Evolutionary conservation across 2,888 invertebrate species (phyloP).

Genomic region (Acanthosepion pharaonis): DNA sequence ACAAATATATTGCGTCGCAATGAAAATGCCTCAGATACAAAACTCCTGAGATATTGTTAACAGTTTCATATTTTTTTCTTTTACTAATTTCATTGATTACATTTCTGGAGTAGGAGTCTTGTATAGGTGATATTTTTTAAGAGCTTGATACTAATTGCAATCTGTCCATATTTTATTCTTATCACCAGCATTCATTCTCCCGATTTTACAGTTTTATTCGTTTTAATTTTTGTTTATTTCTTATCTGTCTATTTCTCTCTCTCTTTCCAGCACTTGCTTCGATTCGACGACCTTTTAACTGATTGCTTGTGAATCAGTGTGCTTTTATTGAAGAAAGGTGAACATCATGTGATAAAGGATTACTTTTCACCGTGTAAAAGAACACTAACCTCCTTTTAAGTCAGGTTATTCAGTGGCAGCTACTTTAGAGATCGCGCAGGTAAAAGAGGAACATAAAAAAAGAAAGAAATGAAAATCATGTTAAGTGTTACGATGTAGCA

Average conservation of each 20-base stretch:
- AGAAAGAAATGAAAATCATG: neutral
- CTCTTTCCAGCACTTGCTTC: neutral
- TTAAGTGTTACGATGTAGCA: neutral
- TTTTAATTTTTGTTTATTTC: neutral
- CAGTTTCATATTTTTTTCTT: too few species aligned
- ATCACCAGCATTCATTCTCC: neutral
- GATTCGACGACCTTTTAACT: conserved; percentile 22
- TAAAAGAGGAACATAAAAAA: neutral
- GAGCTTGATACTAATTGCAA: neutral
- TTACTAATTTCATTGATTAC: too few species aligned
- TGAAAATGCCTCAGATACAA: too few species aligned
- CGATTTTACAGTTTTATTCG: neutral
- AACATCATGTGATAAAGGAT: neutral
- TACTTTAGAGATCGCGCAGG: neutral
- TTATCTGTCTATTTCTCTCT: neutral
- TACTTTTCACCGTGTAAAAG: neutral
- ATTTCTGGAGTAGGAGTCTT: too few species aligned
- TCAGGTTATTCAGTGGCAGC: conserved; percentile 18
- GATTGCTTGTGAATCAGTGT: neutral
- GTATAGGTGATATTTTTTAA: too few species aligned
- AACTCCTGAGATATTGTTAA: too few species aligned
- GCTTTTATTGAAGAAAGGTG: neutral
- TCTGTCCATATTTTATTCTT: neutral
- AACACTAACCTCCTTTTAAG: neutral
- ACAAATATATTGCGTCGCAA: too few species aligned